phyloP scores from a whole-genome alignment of 2,797 vertebrate species.

The Ambastaia sidthimunki region DNA sequence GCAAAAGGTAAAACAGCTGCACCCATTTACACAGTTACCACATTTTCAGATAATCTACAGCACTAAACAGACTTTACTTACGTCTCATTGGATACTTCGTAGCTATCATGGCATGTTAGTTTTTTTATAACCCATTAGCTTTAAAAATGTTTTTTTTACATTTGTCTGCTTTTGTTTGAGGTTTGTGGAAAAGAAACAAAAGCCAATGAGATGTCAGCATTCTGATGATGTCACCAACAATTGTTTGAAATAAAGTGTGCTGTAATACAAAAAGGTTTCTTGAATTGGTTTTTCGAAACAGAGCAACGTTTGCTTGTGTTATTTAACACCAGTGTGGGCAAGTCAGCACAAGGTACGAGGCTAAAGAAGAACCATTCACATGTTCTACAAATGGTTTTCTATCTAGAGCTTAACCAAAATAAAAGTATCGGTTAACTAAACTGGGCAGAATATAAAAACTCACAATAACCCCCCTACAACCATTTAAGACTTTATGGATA shows the following conservation, averaged over 20 bases:
- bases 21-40: not conserved
- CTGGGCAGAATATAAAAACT: not conserved
- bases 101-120: constrained; percentile 8
- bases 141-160: not conserved
- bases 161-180: not conserved
- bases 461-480: not conserved
- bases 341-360: constrained; percentile 29
- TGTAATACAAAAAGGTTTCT: not conserved
- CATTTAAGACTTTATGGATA: not conserved
- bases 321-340: constrained; percentile 32
- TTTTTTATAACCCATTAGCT: not conserved
- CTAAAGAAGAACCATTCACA: not conserved
- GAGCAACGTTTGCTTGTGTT: constrained; percentile 21
- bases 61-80: not conserved
- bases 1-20: not conserved
- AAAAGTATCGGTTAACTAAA: not conserved
- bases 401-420: constrained; percentile 17
- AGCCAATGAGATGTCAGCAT: not conserved
- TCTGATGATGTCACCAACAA: not conserved
- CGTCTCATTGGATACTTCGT: not conserved
- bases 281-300: constrained; percentile 29
- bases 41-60: not conserved
- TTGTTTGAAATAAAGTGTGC: not conserved
- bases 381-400: not conserved
- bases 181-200: not conserved